Evolutionary conservation across 2,797 vertebrate species (phyloP).

Genomic region (Chelon labrosus): DNA sequence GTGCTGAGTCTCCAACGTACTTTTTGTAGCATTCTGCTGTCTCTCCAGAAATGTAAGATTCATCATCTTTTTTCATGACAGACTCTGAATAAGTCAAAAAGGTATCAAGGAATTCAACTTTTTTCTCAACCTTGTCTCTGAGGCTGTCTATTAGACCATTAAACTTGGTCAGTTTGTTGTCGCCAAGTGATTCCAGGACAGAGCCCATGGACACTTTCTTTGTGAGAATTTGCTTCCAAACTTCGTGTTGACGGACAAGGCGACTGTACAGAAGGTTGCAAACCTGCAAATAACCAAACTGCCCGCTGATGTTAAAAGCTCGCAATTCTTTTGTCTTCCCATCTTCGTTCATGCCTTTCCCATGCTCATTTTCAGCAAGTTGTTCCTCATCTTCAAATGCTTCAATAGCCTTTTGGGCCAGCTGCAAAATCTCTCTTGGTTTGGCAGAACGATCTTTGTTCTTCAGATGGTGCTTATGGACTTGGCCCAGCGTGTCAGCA

Average conservation of each 20-base stretch:
- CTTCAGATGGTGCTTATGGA: conserved; percentile 47
- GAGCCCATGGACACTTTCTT: not conserved
- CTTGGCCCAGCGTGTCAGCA: conserved; percentile 57
- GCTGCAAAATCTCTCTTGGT: not conserved
- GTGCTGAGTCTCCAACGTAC: no score
- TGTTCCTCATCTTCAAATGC: conserved; percentile 42
- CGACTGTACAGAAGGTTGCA: conserved; percentile 20
- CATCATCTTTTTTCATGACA: no score
- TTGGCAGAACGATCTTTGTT: accelerated
- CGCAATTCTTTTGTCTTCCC: not conserved
- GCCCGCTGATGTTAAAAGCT: conserved; percentile 16
- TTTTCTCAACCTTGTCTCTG: no score
- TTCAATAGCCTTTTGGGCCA: not conserved
- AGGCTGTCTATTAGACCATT: no score
- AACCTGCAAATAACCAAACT: conserved; percentile 42
- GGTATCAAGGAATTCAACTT: no score
- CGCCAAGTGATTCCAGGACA: not conserved
- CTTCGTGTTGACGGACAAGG: no score
- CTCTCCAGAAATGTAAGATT: no score
- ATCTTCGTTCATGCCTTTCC: not conserved
- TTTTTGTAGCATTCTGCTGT: no score
- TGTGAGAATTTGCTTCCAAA: conserved; percentile 16
- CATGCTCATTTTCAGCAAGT: conserved; percentile 33
- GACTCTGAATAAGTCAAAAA: no score
- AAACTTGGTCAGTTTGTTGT: not conserved